Conservation (phyloP, 2,113 vertebrate species). For the Hippocampus barbouri region DNA sequence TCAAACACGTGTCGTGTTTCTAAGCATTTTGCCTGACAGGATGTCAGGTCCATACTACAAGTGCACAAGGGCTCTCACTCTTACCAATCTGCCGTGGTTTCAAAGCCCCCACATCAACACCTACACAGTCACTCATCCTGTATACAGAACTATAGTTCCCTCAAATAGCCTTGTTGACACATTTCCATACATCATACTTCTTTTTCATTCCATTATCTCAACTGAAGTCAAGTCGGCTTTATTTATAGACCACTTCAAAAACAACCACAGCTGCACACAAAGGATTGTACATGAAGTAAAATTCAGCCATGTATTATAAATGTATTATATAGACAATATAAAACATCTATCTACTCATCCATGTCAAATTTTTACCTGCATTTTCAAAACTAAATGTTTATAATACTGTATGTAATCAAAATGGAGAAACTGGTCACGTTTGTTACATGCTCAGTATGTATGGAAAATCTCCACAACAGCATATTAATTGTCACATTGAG, state of each 20-base stretch:
- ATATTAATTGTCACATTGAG: not conserved
- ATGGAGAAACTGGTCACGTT: not conserved
- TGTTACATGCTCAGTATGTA: not conserved
- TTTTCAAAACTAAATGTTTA: not conserved
- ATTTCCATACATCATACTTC: conserved; percentile 53
- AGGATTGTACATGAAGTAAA: no score
- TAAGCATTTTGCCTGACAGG: conserved; percentile 63
- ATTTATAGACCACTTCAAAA: no score
- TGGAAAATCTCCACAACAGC: not conserved
- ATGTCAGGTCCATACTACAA: conserved; percentile 64
- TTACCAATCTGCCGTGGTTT: conserved; percentile 71
- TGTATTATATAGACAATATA: no score
- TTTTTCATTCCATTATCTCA: conserved; percentile 19
- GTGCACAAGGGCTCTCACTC: conserved; percentile 44
- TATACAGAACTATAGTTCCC: conserved; percentile 46
- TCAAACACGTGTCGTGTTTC: not conserved
- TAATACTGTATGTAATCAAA: not conserved
- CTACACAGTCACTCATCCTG: conserved; percentile 68
- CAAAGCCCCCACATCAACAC: conserved; percentile 67
- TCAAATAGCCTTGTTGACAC: conserved; percentile 50
- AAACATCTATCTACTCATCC: not conserved
- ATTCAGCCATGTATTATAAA: no score
- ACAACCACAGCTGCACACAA: no score
- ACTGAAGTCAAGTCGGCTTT: not conserved
- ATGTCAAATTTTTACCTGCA: not conserved